Evolutionary conservation across 2,113 vertebrate genomes (phyloP).

Genomic region (Melozone crissalis): DNA sequence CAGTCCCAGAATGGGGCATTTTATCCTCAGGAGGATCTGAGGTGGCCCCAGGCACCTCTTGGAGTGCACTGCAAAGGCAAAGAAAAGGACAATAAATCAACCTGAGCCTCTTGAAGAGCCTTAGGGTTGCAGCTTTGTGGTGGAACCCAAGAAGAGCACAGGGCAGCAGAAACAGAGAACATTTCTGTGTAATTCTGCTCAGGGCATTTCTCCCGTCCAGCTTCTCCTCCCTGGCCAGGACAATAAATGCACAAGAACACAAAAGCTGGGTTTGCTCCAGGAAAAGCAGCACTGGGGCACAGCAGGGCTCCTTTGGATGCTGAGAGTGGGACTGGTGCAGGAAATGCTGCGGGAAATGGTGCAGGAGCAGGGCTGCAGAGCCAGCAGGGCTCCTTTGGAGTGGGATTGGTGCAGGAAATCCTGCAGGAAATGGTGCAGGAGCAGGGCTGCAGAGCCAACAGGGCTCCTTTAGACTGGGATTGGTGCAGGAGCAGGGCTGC

Average conservation of each 20-base stretch:
- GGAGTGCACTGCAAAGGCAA: not conserved
- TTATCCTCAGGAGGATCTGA: not conserved
- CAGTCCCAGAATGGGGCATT: accelerated
- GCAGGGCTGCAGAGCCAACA: too few species aligned
- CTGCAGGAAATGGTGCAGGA: too few species aligned
- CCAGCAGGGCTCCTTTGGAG: too few species aligned
- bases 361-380: too few species aligned
- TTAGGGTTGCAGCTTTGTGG: not conserved
- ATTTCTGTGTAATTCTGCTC: accelerated
- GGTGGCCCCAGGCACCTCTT: not conserved
- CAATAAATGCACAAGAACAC: accelerated
- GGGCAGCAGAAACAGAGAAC: accelerated
- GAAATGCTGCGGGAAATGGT: too few species aligned
- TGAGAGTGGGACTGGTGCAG: too few species aligned
- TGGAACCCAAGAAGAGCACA: not conserved
- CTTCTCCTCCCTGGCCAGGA: not conserved
- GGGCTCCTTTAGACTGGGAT: too few species aligned
- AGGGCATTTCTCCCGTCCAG: accelerated
- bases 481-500: too few species aligned
- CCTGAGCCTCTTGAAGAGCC: not conserved
- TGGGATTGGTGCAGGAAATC: too few species aligned
- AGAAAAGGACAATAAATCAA: too few species aligned
- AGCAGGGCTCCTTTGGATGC: too few species aligned
- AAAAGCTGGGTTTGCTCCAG: not conserved
- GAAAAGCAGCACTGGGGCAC: not conserved